These are phyloP conservation scores for Merops nubicus DNA, from an alignment of 2,113 vertebrate species.

Conservation along the genomic window DNA sequence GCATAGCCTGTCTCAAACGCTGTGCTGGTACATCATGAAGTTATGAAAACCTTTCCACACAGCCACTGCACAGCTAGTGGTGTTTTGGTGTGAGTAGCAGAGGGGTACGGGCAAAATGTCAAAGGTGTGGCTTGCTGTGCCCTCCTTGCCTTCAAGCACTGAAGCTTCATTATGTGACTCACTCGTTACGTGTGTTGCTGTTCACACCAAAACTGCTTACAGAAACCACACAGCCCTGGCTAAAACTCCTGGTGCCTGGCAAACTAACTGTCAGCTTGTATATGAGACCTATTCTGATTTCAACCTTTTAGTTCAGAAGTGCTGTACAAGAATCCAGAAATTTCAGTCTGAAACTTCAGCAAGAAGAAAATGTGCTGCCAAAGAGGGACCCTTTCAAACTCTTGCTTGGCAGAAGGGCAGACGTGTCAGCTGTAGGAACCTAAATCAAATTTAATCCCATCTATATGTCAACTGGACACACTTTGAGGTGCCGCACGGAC, in stretches of 20 bases:
- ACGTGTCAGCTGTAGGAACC: background rate
- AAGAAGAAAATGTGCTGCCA: background rate
- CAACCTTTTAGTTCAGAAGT: background rate
- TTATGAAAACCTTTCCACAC: background rate
- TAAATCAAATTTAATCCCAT: background rate
- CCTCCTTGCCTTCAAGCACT: conserved; percentile 34
- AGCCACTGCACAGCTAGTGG: background rate
- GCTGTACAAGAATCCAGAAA: background rate
- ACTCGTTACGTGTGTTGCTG: background rate
- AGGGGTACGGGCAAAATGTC: background rate
- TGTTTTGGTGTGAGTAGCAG: background rate
- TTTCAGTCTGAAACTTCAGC: background rate
- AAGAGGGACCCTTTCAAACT: background rate
- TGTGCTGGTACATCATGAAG: background rate
- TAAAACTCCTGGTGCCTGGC: background rate
- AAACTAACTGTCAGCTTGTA: background rate
- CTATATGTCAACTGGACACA: background rate
- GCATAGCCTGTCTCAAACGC: background rate
- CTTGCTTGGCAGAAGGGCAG: background rate
- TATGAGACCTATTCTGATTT: background rate
- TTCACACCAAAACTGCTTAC: conserved; percentile 9
- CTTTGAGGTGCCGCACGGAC: background rate
- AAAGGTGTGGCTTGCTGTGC: conserved; percentile 31
- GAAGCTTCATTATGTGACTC: conserved; percentile 31
- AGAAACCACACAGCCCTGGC: background rate